These are phyloP conservation scores for Mythimna ferrago DNA, from an alignment of 2,888 invertebrate species.

Conservation along the genomic window DNA sequence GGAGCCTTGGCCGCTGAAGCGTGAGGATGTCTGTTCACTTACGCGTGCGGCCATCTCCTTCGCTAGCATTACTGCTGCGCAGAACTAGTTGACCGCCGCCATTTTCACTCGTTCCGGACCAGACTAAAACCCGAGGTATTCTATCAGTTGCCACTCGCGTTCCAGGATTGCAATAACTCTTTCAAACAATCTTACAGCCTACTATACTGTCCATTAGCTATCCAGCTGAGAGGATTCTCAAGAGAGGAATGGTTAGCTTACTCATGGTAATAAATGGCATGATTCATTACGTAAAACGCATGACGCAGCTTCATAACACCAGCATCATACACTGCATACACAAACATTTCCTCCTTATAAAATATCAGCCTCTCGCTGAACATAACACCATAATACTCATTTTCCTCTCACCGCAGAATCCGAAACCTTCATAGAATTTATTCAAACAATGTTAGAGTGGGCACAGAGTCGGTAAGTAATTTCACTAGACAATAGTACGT, in stretches of 20 bases:
- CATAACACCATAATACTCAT: conserved; percentile 44
- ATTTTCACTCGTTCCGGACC: too few relatives aligned
- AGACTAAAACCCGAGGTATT: too few relatives aligned
- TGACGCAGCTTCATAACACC: neutral
- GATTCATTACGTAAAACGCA: neutral
- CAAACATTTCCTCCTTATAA: conserved; percentile 1
- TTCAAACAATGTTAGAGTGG: conserved; percentile 52
- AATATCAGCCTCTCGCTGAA: conserved; percentile 27
- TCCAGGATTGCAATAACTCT: too few relatives aligned
- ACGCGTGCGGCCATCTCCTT: too few relatives aligned
- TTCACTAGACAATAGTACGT: conserved; percentile 81
- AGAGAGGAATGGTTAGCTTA: neutral
- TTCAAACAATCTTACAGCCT: too few relatives aligned
- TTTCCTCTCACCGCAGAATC: conserved; percentile 54
- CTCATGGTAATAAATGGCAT: neutral
- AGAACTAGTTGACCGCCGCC: too few relatives aligned
- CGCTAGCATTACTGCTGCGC: too few relatives aligned
- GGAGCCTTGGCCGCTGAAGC: too few relatives aligned
- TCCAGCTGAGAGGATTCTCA: neutral
- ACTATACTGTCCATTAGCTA: neutral
- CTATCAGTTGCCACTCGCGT: too few relatives aligned
- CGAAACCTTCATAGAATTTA: conserved; percentile 57
- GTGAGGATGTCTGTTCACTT: too few relatives aligned
- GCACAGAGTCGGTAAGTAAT: conserved; percentile 68
- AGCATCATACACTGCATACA: too few relatives aligned